Evolutionary conservation across 2,113 vertebrate species (phyloP).

Genomic region (Polypterus bichir): DNA sequence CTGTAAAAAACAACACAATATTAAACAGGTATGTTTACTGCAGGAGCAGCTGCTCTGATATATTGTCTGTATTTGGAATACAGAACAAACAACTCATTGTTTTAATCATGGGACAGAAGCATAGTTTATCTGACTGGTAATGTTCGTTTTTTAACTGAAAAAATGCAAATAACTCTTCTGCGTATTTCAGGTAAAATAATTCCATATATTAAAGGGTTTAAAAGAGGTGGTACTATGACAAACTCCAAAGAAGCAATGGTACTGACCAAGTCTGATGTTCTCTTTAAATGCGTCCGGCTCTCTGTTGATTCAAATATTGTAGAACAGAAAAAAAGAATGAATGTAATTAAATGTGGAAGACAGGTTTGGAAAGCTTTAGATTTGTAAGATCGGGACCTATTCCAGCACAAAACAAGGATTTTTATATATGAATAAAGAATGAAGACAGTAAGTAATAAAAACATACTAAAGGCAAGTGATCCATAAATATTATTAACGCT

Average conservation of each 20-base stretch:
- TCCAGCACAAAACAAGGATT: not conserved
- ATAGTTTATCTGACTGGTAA: no score
- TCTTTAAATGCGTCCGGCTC: not conserved
- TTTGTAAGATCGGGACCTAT: no score
- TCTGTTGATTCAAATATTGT: constrained; percentile 2
- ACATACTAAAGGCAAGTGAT: not conserved
- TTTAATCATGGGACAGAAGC: no score
- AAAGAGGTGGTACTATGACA: not conserved
- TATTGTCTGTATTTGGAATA: no score
- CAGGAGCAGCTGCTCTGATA: no score
- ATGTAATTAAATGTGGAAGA: constrained; percentile 11
- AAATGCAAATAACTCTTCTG: no score
- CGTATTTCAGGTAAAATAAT: no score
- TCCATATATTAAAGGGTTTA: no score
- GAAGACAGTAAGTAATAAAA: not conserved
- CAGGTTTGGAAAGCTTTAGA: constrained; percentile 15
- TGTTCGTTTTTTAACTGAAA: no score
- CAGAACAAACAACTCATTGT: no score
- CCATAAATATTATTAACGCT: not conserved
- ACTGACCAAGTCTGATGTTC: not conserved
- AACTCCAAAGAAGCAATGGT: not conserved
- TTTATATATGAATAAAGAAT: constrained; percentile 7
- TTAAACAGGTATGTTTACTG: no score
- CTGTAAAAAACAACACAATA: no score
- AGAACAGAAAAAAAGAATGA: constrained; percentile 3